Evolutionary conservation across 92 coral and sea anemone genomes (phyloP).

Genomic region (Porites divaricata): DNA sequence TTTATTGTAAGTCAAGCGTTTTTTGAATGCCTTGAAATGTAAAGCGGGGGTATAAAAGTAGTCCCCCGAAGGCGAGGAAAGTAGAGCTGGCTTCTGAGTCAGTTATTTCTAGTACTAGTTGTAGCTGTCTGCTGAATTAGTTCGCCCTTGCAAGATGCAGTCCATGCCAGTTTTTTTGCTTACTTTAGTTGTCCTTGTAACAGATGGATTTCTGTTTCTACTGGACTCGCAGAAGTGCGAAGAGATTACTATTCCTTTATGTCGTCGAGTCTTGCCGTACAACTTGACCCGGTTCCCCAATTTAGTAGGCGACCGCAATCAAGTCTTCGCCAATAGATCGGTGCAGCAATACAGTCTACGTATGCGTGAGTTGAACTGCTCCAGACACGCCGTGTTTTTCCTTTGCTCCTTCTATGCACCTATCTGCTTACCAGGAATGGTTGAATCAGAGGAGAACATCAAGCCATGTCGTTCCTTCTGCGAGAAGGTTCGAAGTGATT

Average conservation of each 20-base stretch:
- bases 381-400: slow-evolving; percentile 35
- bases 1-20: slow-evolving; percentile 18
- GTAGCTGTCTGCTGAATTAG: not conserved
- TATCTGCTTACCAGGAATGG: slow-evolving; percentile 29
- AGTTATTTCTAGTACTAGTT: too few relatives aligned
- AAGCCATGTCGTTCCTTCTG: slow-evolving; percentile 45
- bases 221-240: slow-evolving; percentile 9
- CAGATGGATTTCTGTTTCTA: slow-evolving; percentile 19
- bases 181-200: not conserved
- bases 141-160: not conserved
- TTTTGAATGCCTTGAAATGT: slow-evolving; percentile 16
- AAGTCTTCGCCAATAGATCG: slow-evolving; percentile 13
- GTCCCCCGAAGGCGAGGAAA: not conserved
- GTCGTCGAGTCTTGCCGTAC: slow-evolving; percentile 34
- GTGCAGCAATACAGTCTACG: not conserved
- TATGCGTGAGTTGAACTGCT: slow-evolving; percentile 2
- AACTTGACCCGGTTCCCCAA: slow-evolving; percentile 41
- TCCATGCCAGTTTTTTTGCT: not conserved
- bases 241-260: slow-evolving; percentile 3
- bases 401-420: slow-evolving; percentile 34
- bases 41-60: slow-evolving; percentile 25
- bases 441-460: not conserved
- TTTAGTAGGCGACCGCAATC: slow-evolving; percentile 6
- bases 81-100: not conserved
- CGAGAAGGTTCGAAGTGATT: slow-evolving; percentile 11